Conservation (phyloP, 2,888 invertebrate genomes). For the Parasteatoda lunata region DNA sequence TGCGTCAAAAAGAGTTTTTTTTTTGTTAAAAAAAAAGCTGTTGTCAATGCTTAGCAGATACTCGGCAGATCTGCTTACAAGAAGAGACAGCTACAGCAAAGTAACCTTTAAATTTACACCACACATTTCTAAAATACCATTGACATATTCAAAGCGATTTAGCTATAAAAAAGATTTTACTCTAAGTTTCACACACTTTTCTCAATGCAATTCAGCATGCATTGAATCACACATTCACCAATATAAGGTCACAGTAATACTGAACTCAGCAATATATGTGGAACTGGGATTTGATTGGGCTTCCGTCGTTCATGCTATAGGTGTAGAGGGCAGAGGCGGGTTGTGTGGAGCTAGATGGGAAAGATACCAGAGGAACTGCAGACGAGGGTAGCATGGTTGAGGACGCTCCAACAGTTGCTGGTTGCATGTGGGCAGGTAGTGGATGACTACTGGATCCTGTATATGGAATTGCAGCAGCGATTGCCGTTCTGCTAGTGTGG, state of each 20-base stretch:
- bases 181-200: slow-evolving; percentile 27
- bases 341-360: slow-evolving; percentile 79
- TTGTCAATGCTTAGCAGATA: slow-evolving; percentile 40
- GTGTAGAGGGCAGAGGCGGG: slow-evolving; percentile 73
- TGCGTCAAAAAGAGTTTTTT: slow-evolving; percentile 48
- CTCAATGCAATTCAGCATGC: slow-evolving; percentile 11
- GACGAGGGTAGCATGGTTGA: slow-evolving; percentile 72
- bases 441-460: slow-evolving; percentile 80
- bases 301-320: slow-evolving; percentile 82
- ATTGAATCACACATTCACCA: background rate
- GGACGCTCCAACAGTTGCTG: slow-evolving; percentile 71
- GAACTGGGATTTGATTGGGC: slow-evolving; percentile 82
- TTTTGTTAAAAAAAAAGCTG: slow-evolving; percentile 31
- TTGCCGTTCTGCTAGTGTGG: slow-evolving; percentile 78
- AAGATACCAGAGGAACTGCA: slow-evolving; percentile 72
- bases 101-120: slow-evolving; percentile 24
- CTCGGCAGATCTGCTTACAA: slow-evolving; percentile 15
- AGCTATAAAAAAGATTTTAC: background rate
- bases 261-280: slow-evolving; percentile 79
- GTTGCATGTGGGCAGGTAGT: slow-evolving; percentile 86
- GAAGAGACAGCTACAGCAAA: slow-evolving; percentile 1
- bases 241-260: background rate
- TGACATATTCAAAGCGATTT: slow-evolving; percentile 39
- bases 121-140: slow-evolving; percentile 41
- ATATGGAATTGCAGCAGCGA: slow-evolving; percentile 74